Evolutionary conservation across 1,140 invertebrate genomes (phyloP).

Genomic region (Linepithema humile): DNA sequence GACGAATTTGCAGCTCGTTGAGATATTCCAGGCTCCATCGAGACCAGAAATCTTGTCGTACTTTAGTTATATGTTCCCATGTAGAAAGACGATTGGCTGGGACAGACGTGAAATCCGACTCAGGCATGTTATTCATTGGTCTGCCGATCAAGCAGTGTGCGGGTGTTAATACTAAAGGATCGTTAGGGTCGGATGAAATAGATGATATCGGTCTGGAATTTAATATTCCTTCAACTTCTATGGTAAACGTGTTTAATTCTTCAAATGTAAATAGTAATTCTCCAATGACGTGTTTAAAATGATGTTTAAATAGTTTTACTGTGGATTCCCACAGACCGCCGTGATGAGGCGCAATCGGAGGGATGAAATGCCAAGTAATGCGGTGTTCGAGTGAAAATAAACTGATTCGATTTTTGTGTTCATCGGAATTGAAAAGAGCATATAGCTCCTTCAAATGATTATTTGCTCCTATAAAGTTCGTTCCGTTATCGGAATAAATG

Average conservation of each 20-base stretch:
- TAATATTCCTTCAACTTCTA: neutral
- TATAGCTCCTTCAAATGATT: conserved; percentile 10
- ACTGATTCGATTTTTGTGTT: neutral
- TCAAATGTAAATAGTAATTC: neutral
- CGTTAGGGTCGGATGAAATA: neutral
- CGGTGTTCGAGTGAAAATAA: neutral
- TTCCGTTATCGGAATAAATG: neutral
- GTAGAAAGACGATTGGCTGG: neutral
- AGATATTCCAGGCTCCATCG: neutral
- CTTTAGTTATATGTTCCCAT: neutral
- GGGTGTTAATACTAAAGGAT: neutral
- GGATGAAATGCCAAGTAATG: conserved; percentile 3
- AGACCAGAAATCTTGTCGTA: neutral
- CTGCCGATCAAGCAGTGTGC: neutral
- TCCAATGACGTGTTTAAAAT: neutral
- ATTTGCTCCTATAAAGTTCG: neutral
- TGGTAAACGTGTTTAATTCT: neutral
- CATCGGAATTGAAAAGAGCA: neutral
- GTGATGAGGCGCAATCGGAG: neutral
- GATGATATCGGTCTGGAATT: neutral
- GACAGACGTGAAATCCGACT: neutral
- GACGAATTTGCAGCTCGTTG: neutral
- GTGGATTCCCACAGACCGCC: neutral
- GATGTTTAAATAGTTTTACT: neutral
- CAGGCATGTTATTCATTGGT: neutral